These are phyloP conservation scores for Capitulum mitella DNA, from an alignment of 2,888 invertebrate species.

Conservation along the genomic window DNA sequence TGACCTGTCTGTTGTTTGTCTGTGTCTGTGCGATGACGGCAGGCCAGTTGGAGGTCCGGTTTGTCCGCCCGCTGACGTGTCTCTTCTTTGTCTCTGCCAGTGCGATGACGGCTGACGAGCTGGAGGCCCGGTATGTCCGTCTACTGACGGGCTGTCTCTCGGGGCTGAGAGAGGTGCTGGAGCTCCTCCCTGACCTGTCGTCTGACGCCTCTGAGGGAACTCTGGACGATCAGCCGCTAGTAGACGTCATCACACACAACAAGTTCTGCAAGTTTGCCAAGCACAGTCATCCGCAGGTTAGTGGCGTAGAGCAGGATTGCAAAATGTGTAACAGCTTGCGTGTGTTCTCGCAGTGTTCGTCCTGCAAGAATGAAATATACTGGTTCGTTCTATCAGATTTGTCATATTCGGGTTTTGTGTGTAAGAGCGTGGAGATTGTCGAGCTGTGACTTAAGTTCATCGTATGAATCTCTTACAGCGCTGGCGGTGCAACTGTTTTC, in stretches of 20 bases:
- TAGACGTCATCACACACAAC: conserved; percentile 51
- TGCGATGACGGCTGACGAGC: conserved; percentile 54
- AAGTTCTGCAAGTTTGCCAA: conserved; percentile 67
- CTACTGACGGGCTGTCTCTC: conserved; percentile 58
- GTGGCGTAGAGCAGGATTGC: no score
- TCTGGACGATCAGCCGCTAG: conserved; percentile 45
- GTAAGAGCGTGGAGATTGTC: no score
- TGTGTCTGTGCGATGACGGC: background rate
- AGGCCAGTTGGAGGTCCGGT: background rate
- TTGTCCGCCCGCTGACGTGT: background rate
- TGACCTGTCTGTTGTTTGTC: background rate
- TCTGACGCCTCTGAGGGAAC: conserved; percentile 31
- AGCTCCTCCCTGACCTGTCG: conserved; percentile 46
- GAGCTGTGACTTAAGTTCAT: no score
- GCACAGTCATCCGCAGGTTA: conserved; percentile 48
- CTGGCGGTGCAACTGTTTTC: no score
- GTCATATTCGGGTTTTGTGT: no score
- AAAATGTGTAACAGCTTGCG: no score
- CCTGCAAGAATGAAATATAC: no score
- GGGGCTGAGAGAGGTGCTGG: conserved; percentile 56
- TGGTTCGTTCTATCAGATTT: no score
- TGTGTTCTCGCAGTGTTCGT: no score
- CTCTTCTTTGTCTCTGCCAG: background rate
- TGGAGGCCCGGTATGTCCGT: conserved; percentile 60
- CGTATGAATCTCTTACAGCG: no score